Evolutionary conservation across 2,888 invertebrate species (phyloP).

Genomic region (Protonemura montana): DNA sequence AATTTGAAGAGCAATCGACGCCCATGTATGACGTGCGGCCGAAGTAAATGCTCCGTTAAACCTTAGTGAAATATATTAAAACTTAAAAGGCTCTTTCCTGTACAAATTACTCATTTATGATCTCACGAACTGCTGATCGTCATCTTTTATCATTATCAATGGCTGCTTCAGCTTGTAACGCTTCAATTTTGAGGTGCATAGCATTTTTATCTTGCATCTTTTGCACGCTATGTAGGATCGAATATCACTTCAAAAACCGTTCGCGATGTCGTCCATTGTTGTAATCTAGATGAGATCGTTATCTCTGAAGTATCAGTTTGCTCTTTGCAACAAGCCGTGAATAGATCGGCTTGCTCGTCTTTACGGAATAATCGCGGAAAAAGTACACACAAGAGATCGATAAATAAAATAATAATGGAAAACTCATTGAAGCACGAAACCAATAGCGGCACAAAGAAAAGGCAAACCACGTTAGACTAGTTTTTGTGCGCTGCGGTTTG

Average conservation of each 20-base stretch:
- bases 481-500: conserved; percentile 9
- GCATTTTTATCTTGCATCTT: not conserved
- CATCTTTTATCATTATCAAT: not conserved
- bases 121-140: conserved; percentile 5
- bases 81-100: not conserved
- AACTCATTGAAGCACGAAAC: conserved; percentile 38
- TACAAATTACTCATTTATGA: not conserved
- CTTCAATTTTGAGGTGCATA: not conserved
- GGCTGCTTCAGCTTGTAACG: not conserved
- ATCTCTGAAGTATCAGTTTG: conserved; percentile 36
- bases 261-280: conserved; percentile 12
- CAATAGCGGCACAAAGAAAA: conserved; percentile 27
- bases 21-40: not conserved
- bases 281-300: conserved; percentile 28
- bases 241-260: conserved; percentile 39
- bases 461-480: conserved; percentile 29
- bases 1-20: not conserved
- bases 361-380: conserved; percentile 31
- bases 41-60: not conserved
- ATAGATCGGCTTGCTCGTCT: conserved; percentile 30
- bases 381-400: conserved; percentile 37
- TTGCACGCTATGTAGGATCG: not conserved
- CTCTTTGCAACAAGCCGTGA: conserved; percentile 28
- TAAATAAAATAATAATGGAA: conserved; percentile 39
- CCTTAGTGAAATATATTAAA: not conserved